phyloP scores from a whole-genome alignment of 2,888 invertebrate species.

The Crossocerus cetratus region DNA sequence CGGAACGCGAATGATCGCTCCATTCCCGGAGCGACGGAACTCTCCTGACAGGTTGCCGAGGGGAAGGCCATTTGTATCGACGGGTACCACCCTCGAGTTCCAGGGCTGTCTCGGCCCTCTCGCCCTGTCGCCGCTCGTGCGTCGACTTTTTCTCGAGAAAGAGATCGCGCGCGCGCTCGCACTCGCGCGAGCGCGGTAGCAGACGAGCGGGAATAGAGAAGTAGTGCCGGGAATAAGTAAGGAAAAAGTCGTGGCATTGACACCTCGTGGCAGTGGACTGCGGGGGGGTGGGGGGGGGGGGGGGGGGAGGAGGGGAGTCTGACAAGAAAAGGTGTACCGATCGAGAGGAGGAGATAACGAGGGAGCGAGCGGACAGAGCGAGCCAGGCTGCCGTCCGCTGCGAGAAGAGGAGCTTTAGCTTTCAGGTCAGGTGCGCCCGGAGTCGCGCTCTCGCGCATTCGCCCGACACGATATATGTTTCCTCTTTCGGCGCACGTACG shows the following conservation, averaged over 20 bases:
- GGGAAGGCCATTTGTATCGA: background rate
- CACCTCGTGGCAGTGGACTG: conserved; percentile 43
- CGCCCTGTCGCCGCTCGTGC: background rate
- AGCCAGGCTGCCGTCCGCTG: conserved; percentile 34
- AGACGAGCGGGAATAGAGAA: background rate
- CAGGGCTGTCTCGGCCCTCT: background rate
- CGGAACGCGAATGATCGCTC: conserved; percentile 5
- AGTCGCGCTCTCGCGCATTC: conserved; percentile 65
- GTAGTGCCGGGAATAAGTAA: conserved; percentile 21
- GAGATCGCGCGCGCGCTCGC: background rate
- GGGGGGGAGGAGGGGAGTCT: too few species aligned
- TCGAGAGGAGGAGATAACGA: conserved; percentile 53
- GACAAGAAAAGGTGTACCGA: conserved; percentile 55
- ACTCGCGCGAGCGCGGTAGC: background rate
- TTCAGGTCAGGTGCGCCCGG: conserved; percentile 72
- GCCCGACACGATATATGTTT: conserved; percentile 65
- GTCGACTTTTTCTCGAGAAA: background rate
- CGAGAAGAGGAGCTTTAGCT: conserved; percentile 57
- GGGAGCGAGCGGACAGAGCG: conserved; percentile 36
- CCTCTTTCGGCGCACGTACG: conserved; percentile 68
- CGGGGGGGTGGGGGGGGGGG: too few species aligned
- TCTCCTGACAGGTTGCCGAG: background rate
- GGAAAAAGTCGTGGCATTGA: conserved; percentile 53
- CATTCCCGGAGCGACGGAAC: background rate
- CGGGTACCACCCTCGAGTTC: background rate